Evolutionary conservation across 2,113 vertebrate genomes (phyloP).

Genomic region (Falcunculus frontatus): DNA sequence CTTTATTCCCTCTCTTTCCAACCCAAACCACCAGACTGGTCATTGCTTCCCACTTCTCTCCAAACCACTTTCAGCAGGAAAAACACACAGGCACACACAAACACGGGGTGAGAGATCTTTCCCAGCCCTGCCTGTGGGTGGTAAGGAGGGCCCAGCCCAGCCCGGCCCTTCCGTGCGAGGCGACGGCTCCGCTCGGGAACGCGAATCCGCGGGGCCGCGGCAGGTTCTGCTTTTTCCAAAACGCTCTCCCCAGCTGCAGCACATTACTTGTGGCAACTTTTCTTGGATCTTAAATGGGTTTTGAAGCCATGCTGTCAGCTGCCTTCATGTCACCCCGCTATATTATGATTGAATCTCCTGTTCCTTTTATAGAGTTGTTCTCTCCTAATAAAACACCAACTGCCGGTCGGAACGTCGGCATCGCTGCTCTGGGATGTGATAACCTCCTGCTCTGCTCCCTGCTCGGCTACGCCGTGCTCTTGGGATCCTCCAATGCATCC

Average conservation of each 20-base stretch:
- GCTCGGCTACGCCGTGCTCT: neutral
- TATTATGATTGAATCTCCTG: constrained; percentile 77
- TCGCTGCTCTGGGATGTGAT: constrained; percentile 34
- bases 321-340: constrained; percentile 76
- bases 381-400: constrained; percentile 83
- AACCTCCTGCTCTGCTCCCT: constrained; percentile 54
- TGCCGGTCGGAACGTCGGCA: constrained; percentile 60
- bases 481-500: neutral
- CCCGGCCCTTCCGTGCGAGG: constrained; percentile 22
- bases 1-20: neutral
- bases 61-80: constrained; percentile 18
- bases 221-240: constrained; percentile 64
- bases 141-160: neutral
- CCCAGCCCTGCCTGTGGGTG: constrained; percentile 42
- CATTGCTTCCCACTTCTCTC: constrained; percentile 4
- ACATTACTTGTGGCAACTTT: constrained; percentile 72
- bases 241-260: constrained; percentile 73
- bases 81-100: neutral
- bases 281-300: constrained; percentile 75
- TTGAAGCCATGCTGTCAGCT: constrained; percentile 78
- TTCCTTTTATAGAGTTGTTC: constrained; percentile 86
- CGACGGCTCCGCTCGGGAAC: constrained; percentile 27
- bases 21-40: constrained; percentile 8
- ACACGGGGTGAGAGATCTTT: neutral
- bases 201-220: constrained; percentile 46